phyloP scores from a whole-genome alignment of 2,888 invertebrate genomes.

The Petrolisthes manimaculis region DNA sequence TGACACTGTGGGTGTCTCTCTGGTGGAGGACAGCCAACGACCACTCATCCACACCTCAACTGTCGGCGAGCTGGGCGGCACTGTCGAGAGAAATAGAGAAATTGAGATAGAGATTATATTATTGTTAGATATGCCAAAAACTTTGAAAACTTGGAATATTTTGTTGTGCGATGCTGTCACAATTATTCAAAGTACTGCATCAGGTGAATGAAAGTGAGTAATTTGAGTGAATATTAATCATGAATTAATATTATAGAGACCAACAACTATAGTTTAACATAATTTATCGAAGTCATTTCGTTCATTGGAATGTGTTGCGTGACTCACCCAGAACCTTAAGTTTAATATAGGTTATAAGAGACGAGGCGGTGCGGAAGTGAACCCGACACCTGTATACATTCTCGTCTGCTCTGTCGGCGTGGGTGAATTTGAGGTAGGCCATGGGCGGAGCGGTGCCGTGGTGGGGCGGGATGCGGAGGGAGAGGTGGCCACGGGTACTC shows the following conservation, averaged over 20 bases:
- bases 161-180: background rate
- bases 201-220: no score
- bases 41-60: constrained; percentile 42
- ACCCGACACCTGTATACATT: constrained; percentile 45
- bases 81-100: background rate
- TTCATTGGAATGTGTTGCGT: background rate
- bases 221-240: no score
- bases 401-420: constrained; percentile 21
- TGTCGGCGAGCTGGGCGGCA: constrained; percentile 23
- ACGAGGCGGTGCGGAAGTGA: constrained; percentile 30
- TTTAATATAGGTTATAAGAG: constrained; percentile 22
- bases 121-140: background rate
- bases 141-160: background rate
- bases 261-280: no score
- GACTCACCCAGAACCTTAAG: constrained; percentile 37
- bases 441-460: constrained; percentile 23
- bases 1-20: constrained; percentile 13
- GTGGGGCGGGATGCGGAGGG: constrained; percentile 23
- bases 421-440: constrained; percentile 36
- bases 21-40: constrained; percentile 30
- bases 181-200: background rate
- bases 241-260: no score
- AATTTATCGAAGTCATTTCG: background rate
- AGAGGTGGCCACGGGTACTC: background rate
- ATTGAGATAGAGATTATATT: background rate